Evolutionary conservation across 2,888 invertebrate species (phyloP), one percentile per base, ranked within the genome.

Genomic region (Timema cristinae): DNA sequence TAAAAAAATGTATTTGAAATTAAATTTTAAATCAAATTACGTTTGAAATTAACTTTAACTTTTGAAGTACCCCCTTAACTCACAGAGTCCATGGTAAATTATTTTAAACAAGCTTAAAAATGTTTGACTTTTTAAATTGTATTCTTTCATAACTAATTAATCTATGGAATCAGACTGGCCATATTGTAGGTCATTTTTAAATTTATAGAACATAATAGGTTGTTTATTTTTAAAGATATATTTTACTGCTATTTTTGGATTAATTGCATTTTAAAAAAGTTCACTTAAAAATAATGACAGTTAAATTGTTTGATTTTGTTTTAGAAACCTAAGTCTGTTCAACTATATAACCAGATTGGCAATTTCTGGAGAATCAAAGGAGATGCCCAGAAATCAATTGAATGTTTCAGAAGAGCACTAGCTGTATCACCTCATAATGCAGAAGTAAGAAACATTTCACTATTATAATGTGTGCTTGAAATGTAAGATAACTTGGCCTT

Each of bases 331-430:
- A 91, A 91, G 79, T 92, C 92, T 70, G 90, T 93, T 48, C 91
- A 93, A 79, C 85, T 94, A 68, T 94, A 93, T 81, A 95, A 94
- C 81, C 93, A 95, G 82, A 94, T 95, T 79, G 95, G 95, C 2
- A 95, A 95, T 82, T 95, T 93, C 82, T 95, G 93, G 93, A 87
- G 94, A 75, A 92, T 95, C 77, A 93, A 94, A 81, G 95, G 95
- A 6, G 92, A 95, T 80, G 92, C 94, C 7, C 87, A 91, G 79
- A 89, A 90, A 79, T 92, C 94, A 0, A 94, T 95, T 74, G 95
- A 95, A 82, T 95, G 95, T 81, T 95, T 95, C 83, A 87, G 95
- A 74, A 87, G 93, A 79, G 94, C 94, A 6, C 85, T 95, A 47
- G 91, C 92, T 47, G 90, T 94, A 11, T 91, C 93, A 47, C 94